A percentile compares a stretch with the other conserved stretches of the same genome.
phyloP scores from a whole-genome alignment of 2,888 invertebrate species.

The Eupithecia dodoneata region DNA sequence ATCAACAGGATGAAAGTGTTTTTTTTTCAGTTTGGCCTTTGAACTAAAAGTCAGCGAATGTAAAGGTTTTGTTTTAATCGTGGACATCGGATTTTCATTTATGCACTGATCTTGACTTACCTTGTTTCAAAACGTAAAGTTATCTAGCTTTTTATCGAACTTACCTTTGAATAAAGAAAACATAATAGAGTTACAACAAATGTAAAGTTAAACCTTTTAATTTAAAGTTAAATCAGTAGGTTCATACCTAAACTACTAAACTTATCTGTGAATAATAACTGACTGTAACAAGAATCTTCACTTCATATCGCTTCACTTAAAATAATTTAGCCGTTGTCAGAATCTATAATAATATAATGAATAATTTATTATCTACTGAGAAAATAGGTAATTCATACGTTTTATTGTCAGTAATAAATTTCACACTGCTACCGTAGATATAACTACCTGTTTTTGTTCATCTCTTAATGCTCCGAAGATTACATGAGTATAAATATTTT shows the following conservation, averaged over 20 bases:
- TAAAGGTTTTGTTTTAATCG: not conserved
- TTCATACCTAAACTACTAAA: not conserved
- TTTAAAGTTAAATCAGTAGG: not conserved
- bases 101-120: not conserved
- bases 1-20: not conserved
- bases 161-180: not conserved
- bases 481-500: constrained; percentile 24
- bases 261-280: not conserved
- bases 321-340: not conserved
- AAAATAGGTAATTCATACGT: constrained; percentile 44
- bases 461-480: constrained; percentile 28
- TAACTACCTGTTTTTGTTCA: constrained; percentile 17
- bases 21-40: not conserved
- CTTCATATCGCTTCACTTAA: not conserved
- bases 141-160: not conserved
- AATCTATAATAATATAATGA: constrained; percentile 5
- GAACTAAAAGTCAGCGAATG: not conserved
- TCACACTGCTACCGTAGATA: constrained; percentile 22
- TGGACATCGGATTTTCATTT: not conserved
- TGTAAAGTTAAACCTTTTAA: not conserved
- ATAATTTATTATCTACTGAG: constrained; percentile 45
- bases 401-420: constrained; percentile 36
- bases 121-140: not conserved
- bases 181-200: not conserved
- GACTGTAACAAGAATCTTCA: not conserved